Evolutionary conservation across 2,888 invertebrate genomes (phyloP), one percentile per base, ranked within the genome.

Genomic region (Pyrrhosoma nymphula): DNA sequence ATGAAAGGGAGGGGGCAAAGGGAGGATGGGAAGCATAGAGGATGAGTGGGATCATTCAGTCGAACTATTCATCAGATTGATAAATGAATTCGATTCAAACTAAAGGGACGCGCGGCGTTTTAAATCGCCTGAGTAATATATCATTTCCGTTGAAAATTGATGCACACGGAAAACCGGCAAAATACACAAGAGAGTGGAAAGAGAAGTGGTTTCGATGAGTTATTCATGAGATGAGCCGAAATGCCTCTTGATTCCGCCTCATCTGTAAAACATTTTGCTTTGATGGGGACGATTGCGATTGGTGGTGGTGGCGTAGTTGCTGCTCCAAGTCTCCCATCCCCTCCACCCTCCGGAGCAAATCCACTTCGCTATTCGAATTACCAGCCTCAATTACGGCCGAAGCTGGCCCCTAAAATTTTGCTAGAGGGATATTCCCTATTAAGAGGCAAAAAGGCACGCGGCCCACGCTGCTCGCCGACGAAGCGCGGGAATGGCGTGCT

Each of bases 241-340:
- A 82, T 91, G 60, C 91, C 91, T 35, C 35, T 63, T 63, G 56
- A 91, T 93, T 93, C 93, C n/a, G 69, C n/a, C 69, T 75, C 93
- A 93, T 93, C 69, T 69, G 93, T 47, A 69, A 47, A 47, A 93
- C 93, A 75, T 93, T 93, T 69, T 93, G 93, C 47, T 93, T 75
- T 93, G 93, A 93, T 75, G 39, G 39, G n/a, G 35, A 47, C 63
- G 47, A 47, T 47, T 47, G 2, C 47, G 47, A 47, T 69, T 47
- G 69, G 30, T 26, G n/a, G 82, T 4, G n/a, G n/a, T n/a, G 69
- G 69, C n/a, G n/a, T 69, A n/a, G 47, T n/a, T 12, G 69, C 6
- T 60, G 60, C 60, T 60, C 20, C 60, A 20, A 20, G 35, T 18
- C 69, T n/a, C 69, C 20, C 82, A 0, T 18, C 82, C 35, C 16